Percentiles rank a stretch among this genome's conserved stretches.
phyloP scores from a whole-genome alignment of 35 echinoderm and acorn worm genomes.

The Eucidaris tribuloides region DNA sequence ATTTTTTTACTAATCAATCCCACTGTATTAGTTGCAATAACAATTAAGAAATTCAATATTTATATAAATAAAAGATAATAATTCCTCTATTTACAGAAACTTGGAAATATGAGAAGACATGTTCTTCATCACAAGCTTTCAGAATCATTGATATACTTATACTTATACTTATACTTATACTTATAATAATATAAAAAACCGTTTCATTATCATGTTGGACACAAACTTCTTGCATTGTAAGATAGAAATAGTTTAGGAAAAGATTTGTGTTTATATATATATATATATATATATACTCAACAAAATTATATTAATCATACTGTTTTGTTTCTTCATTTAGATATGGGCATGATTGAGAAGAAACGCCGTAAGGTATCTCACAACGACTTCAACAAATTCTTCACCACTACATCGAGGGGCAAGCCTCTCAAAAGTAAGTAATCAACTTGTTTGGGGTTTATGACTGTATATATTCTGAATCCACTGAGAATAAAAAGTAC shows the following conservation, averaged over 20 bases:
- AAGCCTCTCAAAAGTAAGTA: slow-evolving; percentile 11
- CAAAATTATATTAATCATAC: neutral
- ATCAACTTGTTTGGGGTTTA: too few species aligned
- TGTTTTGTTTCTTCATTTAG: neutral
- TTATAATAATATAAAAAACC: neutral
- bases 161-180: neutral
- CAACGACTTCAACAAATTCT: neutral
- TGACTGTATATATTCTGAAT: too few species aligned
- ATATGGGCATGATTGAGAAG: neutral
- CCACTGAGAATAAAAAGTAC: too few species aligned
- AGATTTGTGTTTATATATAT: neutral
- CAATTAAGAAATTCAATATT: too few species aligned
- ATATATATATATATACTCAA: too few species aligned
- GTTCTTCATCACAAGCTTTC: too few species aligned
- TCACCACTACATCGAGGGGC: neutral
- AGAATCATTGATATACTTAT: too few species aligned
- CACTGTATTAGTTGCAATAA: too few species aligned
- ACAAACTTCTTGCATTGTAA: neutral
- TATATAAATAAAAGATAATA: too few species aligned
- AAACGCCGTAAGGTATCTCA: slow-evolving; percentile 1
- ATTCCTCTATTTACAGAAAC: too few species aligned
- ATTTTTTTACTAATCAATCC: too few species aligned
- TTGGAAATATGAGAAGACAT: too few species aligned
- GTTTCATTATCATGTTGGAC: neutral
- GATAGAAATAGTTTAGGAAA: neutral